Evolutionary conservation across 2,797 vertebrate species (phyloP).

Genomic region (Morus bassanus): DNA sequence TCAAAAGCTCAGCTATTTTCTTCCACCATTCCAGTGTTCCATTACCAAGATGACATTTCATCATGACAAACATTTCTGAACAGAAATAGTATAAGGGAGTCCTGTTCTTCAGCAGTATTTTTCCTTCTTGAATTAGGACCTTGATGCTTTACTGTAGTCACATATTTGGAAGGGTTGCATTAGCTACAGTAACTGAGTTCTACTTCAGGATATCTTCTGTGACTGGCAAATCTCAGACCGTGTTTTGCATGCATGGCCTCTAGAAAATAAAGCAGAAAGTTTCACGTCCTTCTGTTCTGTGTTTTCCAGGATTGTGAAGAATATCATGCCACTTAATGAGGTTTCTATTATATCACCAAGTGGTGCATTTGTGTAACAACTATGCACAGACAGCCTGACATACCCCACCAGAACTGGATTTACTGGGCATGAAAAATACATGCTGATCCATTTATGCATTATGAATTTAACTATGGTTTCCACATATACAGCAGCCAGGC

Average conservation of each 20-base stretch:
- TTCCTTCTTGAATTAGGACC: background rate
- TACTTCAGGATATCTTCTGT: background rate
- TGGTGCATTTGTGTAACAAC: background rate
- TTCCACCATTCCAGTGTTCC: background rate
- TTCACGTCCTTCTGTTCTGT: background rate
- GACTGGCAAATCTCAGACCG: background rate
- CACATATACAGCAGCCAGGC: background rate
- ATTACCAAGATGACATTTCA: background rate
- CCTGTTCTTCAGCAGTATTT: background rate
- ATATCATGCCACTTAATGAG: fast-evolving
- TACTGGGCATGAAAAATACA: background rate
- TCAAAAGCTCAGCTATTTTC: background rate
- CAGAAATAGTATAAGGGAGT: background rate
- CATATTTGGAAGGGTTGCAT: background rate
- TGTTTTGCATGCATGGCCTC: background rate
- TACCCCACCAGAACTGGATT: background rate
- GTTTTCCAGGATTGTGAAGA: background rate
- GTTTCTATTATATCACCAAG: background rate
- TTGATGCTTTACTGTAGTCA: background rate
- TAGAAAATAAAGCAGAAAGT: background rate
- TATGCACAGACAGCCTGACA: background rate
- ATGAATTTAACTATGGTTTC: background rate
- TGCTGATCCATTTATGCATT: background rate
- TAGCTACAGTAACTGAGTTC: background rate
- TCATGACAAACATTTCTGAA: background rate